Percentiles rank a stretch among this genome's conserved stretches.
phyloP scores from a whole-genome alignment of 2,113 vertebrate genomes.

The Camarhynchus parvulus region DNA sequence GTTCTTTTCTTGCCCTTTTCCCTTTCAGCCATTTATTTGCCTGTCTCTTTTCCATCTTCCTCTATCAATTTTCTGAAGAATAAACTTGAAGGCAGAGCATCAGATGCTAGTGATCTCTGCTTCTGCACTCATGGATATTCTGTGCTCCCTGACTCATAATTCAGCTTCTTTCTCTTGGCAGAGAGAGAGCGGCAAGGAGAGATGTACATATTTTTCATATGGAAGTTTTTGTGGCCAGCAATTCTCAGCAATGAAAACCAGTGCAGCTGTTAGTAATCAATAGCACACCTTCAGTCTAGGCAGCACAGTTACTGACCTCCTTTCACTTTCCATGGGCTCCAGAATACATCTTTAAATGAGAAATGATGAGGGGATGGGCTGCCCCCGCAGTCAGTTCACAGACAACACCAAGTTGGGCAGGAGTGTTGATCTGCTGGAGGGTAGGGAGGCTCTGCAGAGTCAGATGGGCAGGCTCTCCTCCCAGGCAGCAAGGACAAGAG shows the following conservation, averaged over 20 bases:
- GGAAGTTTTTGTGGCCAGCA: neutral
- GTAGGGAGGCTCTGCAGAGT: neutral
- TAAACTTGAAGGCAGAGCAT: neutral
- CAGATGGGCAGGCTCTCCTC: neutral
- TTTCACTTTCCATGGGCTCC: neutral
- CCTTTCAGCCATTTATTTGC: neutral
- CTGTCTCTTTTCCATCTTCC: neutral
- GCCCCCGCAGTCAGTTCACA: rapidly evolving
- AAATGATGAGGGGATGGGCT: neutral
- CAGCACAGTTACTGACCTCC: neutral
- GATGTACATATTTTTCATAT: neutral
- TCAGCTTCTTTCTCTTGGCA: neutral
- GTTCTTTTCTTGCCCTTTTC: neutral
- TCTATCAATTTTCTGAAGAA: neutral
- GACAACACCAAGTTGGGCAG: neutral
- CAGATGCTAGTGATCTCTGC: neutral
- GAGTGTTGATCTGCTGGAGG: neutral
- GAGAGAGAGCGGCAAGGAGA: neutral
- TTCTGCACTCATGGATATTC: neutral
- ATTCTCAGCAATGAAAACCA: neutral
- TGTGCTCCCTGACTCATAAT: neutral
- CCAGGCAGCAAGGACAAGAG: neutral
- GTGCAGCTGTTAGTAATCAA: slow-evolving; percentile 21
- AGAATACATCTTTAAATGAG: slow-evolving; percentile 4
- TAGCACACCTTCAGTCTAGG: neutral